Evolutionary conservation across 2,113 vertebrate species (phyloP), one percentile per base, ranked within the genome.

Genomic region (Bubo bubo): DNA sequence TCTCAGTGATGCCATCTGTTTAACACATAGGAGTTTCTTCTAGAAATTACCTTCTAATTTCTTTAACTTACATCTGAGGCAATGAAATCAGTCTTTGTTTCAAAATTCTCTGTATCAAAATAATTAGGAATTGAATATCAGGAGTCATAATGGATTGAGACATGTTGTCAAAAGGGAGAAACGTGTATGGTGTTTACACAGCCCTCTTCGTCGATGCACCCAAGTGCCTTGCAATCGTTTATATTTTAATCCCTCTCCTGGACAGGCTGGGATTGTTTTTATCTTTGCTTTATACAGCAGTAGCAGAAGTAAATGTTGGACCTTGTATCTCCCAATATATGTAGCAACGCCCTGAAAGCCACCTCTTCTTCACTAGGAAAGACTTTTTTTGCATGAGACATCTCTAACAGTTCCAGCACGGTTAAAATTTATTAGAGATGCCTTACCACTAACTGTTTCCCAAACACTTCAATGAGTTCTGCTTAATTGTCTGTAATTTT

Each of bases 1-100:
- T 64, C 37, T 82, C 62, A 53, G 43, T 19, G 84, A 85, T 60
- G 49, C 88, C 92, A 95, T 93, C 87, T 91, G 77, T 12, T 94
- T 35, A 43, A 24, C 34, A 49, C 6, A 1, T 6, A 27, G 71
- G 58, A 84, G 50, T 41, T 91, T 45, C 64, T 82, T 62, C 84
- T 39, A 68, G 62, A 96, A 96, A 94, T 47, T 49, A 79, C 62
- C 64, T 70, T 1, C 6, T 41, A 32, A 7, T 58, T 53, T 22
- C 55, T 80, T 88, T 70, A 53, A 72, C 41, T 86, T 59, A 30
- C 41, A 49, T 53, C 34, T 1, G 8, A 89, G 80, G 68, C 80
- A 17, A 34, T 47, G 72, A 52, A 66, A 76, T 27, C 1, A 62
- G 30, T 4, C 16, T 32, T 79, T 34, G 23, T 91, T 71, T 23